Evolutionary conservation across 2,888 invertebrate species (phyloP).

Genomic region (Myopa testacea): DNA sequence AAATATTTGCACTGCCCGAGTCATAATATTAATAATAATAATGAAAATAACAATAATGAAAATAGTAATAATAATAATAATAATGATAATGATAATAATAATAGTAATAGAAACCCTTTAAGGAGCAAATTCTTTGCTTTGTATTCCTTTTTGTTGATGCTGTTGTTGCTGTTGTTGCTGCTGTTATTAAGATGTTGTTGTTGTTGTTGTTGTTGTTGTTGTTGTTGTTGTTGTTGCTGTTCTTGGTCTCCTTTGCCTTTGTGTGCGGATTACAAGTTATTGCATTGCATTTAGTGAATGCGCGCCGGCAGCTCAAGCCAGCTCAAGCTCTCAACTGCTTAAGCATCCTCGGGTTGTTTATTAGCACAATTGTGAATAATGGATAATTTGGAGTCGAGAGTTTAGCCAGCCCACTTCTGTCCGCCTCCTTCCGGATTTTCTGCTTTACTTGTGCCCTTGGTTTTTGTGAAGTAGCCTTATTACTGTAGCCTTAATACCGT

Average conservation of each 20-base stretch:
- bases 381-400: constrained; percentile 23
- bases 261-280: neutral
- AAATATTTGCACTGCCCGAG: constrained; percentile 3
- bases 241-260: neutral
- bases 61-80: constrained; percentile 12
- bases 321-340: constrained; percentile 18
- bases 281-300: neutral
- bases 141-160: neutral
- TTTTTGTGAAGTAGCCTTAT: neutral
- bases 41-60: neutral
- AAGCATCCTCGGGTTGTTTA: constrained; percentile 26
- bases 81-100: constrained; percentile 17
- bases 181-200: neutral
- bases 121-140: constrained; percentile 1
- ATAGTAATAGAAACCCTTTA: constrained; percentile 13
- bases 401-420: neutral
- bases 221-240: neutral
- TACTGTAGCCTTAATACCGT: neutral
- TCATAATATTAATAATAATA: constrained; percentile 6
- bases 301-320: neutral
- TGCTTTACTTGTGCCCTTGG: neutral
- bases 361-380: constrained; percentile 38
- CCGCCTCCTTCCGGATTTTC: neutral
- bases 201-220: neutral
- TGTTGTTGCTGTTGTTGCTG: neutral